Base-by-base conservation (phyloP, 2,113 vertebrate genomes). In the Orycteropus afer region DNA sequence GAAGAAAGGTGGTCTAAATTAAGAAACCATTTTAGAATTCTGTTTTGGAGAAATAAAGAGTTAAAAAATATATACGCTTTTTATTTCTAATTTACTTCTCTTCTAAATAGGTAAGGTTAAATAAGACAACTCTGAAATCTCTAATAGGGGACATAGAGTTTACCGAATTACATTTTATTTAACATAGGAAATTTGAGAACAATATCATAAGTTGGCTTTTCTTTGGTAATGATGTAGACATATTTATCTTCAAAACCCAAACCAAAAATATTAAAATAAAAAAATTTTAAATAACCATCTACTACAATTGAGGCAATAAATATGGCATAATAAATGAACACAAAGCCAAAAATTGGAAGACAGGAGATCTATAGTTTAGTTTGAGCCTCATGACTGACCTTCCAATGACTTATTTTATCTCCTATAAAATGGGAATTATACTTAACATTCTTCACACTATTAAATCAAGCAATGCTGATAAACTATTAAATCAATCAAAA, bases 21-120 rank as follows among this genome's bases (percentile, higher is more conserved):
- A 78, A 91, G 45, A 89, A 92, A 63, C 22, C 14, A 47, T 93
- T 77, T 87, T 51, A 79, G 63, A 80, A 77, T 83, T 90, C 8
- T 79, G 59, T 76, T 83, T 84, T 59, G 12, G 37, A 57, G 91
- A 92, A 49, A 40, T 40, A 61, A 61, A 42, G 47, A 23, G 82
- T 65, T 79, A 84, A 67, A 87, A 86, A 83, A n/a, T 53, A 78
- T 81, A 25, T 55, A 25, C 34, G 11, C 14, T 59, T 87, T 78
- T 93, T 90, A 18, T 73, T 86, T 91, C 10, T 59, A 23, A 90
- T 27, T 2, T 25, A 42, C 90, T 82, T 49, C 32, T 13, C 40
- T 74, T 78, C 32, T 82, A 51, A 82, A 17, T 86, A 8, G 5
- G 32, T 42, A 23, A 81, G 40, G 22, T 7, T 45, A 73, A 88